Percentiles rank a stretch among this genome's conserved stretches.
These are phyloP conservation scores for Reticulitermes lucifugus DNA, from an alignment of 2,888 invertebrate genomes.

Conservation along the genomic window DNA sequence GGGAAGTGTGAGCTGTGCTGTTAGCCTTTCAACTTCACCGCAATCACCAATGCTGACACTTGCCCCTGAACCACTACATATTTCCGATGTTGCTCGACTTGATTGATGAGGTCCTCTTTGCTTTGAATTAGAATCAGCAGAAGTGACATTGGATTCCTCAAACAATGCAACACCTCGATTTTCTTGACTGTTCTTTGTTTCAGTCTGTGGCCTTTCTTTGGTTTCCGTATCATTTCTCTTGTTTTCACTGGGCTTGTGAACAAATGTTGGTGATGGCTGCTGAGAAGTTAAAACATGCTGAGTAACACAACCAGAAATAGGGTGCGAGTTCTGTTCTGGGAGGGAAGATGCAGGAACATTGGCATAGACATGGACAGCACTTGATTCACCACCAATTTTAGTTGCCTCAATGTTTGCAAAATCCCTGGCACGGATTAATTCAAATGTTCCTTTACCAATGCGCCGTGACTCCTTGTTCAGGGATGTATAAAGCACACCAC, in stretches of 20 bases:
- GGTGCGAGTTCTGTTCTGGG: background rate
- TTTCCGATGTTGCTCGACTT: constrained; percentile 41
- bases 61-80: constrained; percentile 42
- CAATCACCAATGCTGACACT: constrained; percentile 46
- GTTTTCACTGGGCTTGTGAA: background rate
- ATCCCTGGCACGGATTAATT: constrained; percentile 69
- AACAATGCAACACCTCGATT: no score
- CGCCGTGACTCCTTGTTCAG: constrained; percentile 54
- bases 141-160: background rate
- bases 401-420: constrained; percentile 67
- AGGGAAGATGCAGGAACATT: constrained; percentile 53
- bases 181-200: no score
- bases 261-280: background rate
- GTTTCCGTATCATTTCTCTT: background rate
- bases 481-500: constrained; percentile 57
- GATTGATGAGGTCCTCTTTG: constrained; percentile 10
- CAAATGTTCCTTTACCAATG: constrained; percentile 62
- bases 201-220: background rate
- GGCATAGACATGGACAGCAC: constrained; percentile 56
- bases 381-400: constrained; percentile 45
- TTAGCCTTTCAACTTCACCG: constrained; percentile 56
- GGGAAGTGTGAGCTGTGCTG: constrained; percentile 56
- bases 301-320: background rate
- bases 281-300: constrained; percentile 5
- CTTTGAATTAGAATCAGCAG: constrained; percentile 20